A percentile compares a stretch with the other conserved stretches of the same genome.
phyloP scores from a whole-genome alignment of 2,888 invertebrate genomes.

The Odiellus spinosus region DNA sequence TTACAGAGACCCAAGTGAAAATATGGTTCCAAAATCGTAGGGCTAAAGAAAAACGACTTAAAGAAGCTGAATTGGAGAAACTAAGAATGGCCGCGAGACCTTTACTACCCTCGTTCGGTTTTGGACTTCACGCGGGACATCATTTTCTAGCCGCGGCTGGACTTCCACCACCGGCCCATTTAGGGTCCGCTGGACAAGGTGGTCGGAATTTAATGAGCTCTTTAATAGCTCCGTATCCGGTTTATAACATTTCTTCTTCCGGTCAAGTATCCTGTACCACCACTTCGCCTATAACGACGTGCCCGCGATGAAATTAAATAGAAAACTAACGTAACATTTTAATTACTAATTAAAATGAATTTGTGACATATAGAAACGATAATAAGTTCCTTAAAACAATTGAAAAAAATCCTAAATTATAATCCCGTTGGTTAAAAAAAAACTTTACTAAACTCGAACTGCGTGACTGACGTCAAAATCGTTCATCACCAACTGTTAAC shows the following conservation, averaged over 20 bases:
- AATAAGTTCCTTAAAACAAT: too few species aligned
- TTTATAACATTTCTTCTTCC: constrained; percentile 11
- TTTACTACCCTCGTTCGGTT: constrained; percentile 48
- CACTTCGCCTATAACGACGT: constrained; percentile 5
- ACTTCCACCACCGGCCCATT: constrained; percentile 14
- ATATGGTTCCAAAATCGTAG: constrained; percentile 24
- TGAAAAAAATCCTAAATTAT: too few species aligned
- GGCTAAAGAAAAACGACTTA: constrained; percentile 89
- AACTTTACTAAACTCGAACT: too few species aligned
- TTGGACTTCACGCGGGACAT: constrained; percentile 2
- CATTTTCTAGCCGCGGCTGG: constrained; percentile 3
- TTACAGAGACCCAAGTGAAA: constrained; percentile 89
- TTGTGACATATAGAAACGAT: too few species aligned
- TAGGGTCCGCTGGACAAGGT: constrained; percentile 8
- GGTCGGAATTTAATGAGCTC: constrained; percentile 8
- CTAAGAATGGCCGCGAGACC: constrained; percentile 71
- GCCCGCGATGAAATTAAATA: constrained; percentile 16
- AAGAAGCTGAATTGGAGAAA: constrained; percentile 89
- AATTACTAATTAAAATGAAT: too few species aligned
- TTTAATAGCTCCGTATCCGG: constrained; percentile 10
- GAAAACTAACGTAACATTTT: too few species aligned
- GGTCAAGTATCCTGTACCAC: constrained; percentile 10
- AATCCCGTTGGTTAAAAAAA: too few species aligned
- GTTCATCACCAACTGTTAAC: too few species aligned
- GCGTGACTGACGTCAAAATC: too few species aligned